These are phyloP conservation scores for Piprites chloris DNA, from an alignment of 2,113 vertebrate species.

Conservation along the genomic window DNA sequence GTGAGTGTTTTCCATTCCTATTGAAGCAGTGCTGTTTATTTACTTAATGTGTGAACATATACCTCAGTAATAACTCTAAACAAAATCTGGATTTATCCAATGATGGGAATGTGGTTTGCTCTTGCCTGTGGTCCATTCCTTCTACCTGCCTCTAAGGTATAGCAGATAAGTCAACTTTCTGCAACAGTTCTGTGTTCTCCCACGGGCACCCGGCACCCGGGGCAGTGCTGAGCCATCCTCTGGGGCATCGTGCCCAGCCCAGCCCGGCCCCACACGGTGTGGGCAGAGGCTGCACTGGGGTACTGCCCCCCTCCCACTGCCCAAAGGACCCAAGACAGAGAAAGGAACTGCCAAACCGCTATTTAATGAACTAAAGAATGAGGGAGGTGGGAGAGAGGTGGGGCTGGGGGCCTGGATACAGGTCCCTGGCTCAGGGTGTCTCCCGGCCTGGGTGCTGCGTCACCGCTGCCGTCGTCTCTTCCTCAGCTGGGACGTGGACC, in stretches of 20 bases:
- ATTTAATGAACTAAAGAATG: neutral
- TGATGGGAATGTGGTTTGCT: neutral
- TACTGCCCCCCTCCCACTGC: neutral
- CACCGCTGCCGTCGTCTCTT: neutral
- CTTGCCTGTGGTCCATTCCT: neutral
- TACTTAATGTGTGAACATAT: neutral
- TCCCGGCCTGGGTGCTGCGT: neutral
- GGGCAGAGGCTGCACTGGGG: neutral
- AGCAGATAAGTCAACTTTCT: neutral
- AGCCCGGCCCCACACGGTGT: neutral
- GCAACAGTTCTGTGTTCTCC: neutral
- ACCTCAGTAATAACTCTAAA: neutral
- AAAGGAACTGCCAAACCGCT: neutral
- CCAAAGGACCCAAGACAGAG: neutral
- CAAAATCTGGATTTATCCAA: neutral
- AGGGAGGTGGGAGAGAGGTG: neutral
- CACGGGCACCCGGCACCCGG: accelerated
- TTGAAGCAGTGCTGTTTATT: neutral
- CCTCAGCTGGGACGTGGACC: neutral
- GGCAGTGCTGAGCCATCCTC: neutral
- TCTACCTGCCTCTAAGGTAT: neutral
- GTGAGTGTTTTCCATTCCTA: neutral
- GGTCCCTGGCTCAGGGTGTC: accelerated
- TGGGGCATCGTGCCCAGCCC: neutral
- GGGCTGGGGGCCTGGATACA: neutral